Percentiles rank a stretch among this genome's conserved stretches.
These are phyloP conservation scores for Myrmecophaga tridactyla DNA, from an alignment of 2,113 vertebrate species.

Conservation along the genomic window DNA sequence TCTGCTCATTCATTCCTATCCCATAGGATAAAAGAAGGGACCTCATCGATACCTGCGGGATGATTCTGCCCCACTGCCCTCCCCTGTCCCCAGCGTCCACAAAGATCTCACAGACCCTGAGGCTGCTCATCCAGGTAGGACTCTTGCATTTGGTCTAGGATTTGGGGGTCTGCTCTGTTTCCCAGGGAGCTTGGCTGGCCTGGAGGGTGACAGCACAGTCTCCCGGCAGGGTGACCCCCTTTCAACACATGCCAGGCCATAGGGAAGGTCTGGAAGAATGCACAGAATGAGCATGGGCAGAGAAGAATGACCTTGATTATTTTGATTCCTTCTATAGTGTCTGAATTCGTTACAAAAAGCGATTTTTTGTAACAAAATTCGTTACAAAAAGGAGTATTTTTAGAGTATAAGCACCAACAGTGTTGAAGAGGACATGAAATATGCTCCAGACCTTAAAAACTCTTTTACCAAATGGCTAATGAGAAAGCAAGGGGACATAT, in stretches of 20 bases:
- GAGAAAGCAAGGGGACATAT: rapidly evolving
- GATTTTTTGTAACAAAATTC: too few relatives aligned
- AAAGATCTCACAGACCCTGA: neutral
- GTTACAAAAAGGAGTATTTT: neutral
- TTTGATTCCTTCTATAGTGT: neutral
- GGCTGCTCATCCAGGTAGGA: neutral
- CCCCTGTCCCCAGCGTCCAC: neutral
- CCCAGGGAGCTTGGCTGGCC: neutral
- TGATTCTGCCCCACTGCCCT: rapidly evolving
- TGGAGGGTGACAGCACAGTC: neutral
- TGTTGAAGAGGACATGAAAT: neutral
- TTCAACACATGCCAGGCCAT: neutral
- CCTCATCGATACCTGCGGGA: neutral
- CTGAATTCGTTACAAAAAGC: neutral
- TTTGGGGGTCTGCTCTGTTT: neutral
- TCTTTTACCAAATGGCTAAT: neutral
- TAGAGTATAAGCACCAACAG: neutral
- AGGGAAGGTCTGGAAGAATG: too few relatives aligned
- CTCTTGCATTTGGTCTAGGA: neutral
- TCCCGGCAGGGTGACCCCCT: neutral
- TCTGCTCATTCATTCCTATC: neutral
- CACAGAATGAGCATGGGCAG: neutral
- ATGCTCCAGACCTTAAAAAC: neutral
- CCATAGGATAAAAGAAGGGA: neutral
- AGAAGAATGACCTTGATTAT: neutral